Evolutionary conservation across 2,113 vertebrate species (phyloP).

Genomic region (Euleptes europaea): DNA sequence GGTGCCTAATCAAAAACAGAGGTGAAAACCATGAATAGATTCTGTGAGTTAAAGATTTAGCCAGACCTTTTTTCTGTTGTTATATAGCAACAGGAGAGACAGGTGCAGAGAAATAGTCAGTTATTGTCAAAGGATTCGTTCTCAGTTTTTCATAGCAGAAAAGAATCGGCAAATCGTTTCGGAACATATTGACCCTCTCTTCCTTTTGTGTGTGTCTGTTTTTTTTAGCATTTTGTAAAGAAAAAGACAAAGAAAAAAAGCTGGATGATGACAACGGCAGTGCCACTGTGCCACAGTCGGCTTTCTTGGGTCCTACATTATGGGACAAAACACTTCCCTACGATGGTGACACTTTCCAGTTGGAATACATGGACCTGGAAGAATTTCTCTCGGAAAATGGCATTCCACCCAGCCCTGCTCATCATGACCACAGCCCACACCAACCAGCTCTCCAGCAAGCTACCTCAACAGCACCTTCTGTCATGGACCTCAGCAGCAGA

Average conservation of each 20-base stretch:
- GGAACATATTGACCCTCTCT: background rate
- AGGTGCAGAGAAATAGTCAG: background rate
- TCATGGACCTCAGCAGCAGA: slow-evolving; percentile 92
- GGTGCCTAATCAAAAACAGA: slow-evolving; percentile 30
- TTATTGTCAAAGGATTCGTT: background rate
- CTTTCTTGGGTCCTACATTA: slow-evolving; percentile 95
- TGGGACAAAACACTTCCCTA: slow-evolving; percentile 99
- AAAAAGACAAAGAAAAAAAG: slow-evolving; percentile 94
- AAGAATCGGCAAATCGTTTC: background rate
- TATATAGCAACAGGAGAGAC: background rate
- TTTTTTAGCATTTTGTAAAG: slow-evolving; percentile 87
- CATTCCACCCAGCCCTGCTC: slow-evolving; percentile 90
- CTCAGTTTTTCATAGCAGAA: background rate
- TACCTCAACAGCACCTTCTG: slow-evolving; percentile 81
- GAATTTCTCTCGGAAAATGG: slow-evolving; percentile 98
- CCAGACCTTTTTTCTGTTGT: slow-evolving; percentile 8
- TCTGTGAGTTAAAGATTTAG: slow-evolving; percentile 18
- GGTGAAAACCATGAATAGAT: background rate
- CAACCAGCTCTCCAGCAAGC: slow-evolving; percentile 78
- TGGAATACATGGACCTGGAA: slow-evolving; percentile 99
- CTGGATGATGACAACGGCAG: slow-evolving; percentile 88
- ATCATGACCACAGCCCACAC: slow-evolving; percentile 81
- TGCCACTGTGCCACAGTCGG: slow-evolving; percentile 88
- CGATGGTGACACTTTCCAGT: slow-evolving; percentile 94
- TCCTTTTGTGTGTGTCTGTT: slow-evolving; percentile 14